These are phyloP conservation scores for Cheilosia vernalis DNA, from an alignment of 2,888 invertebrate species.

Conservation along the genomic window DNA sequence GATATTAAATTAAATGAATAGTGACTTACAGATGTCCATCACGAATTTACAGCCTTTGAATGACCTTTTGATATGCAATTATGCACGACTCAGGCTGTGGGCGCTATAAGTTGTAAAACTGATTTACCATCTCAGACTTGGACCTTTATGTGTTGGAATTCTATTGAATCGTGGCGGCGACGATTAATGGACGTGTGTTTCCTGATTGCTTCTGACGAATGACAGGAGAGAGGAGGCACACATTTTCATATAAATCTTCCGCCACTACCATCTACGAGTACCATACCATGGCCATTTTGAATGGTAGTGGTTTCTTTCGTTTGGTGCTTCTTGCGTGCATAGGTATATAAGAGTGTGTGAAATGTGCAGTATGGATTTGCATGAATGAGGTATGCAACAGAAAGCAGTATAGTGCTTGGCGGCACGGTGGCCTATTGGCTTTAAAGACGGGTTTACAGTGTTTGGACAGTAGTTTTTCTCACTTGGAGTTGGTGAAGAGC, in stretches of 20 bases:
- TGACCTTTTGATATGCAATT: slow-evolving; percentile 17
- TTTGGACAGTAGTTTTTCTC: neutral
- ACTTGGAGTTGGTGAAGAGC: neutral
- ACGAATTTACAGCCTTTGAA: neutral
- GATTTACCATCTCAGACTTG: neutral
- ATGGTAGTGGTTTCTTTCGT: neutral
- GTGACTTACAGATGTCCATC: neutral
- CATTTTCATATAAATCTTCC: slow-evolving; percentile 45
- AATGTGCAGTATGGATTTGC: neutral
- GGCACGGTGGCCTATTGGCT: slow-evolving; percentile 8
- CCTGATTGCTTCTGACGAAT: slow-evolving; percentile 44
- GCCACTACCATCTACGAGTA: neutral
- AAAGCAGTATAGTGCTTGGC: too few species aligned
- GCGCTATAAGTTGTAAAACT: slow-evolving; percentile 1
- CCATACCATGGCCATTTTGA: slow-evolving; percentile 3
- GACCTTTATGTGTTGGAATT: slow-evolving; percentile 15
- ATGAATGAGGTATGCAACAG: slow-evolving; percentile 10
- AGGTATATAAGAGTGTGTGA: neutral
- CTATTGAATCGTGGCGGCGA: slow-evolving; percentile 29
- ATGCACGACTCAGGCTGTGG: neutral
- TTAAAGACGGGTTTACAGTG: neutral
- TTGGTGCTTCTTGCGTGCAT: neutral
- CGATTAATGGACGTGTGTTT: slow-evolving; percentile 49
- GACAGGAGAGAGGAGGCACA: slow-evolving; percentile 8
- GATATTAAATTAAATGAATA: neutral